Conservation (phyloP, 2,888 invertebrate species). For the Hemicrepidius hirtus region DNA sequence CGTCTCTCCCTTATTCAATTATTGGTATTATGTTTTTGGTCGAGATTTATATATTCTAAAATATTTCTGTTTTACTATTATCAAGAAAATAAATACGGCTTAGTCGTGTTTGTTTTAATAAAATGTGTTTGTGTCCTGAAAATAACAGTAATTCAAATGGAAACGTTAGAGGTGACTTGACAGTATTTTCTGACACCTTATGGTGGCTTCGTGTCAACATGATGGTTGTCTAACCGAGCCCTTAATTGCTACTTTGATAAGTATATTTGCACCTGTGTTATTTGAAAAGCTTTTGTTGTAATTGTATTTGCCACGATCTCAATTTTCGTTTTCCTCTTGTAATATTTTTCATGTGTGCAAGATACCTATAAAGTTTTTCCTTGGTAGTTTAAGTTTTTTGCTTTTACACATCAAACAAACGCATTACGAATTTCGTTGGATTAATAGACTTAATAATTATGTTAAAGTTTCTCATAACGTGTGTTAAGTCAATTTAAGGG, state of each 20-base stretch:
- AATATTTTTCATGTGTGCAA: too few species aligned
- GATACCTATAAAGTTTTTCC: too few species aligned
- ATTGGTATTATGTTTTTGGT: too few species aligned
- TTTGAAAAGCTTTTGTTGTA: background rate
- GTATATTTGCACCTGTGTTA: constrained; percentile 12
- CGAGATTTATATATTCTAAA: too few species aligned
- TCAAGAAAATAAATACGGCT: background rate
- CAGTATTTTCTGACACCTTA: constrained; percentile 5
- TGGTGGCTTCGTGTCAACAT: background rate
- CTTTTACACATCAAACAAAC: too few species aligned
- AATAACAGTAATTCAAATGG: constrained; percentile 11
- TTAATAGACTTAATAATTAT: too few species aligned
- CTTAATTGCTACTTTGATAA: constrained; percentile 25
- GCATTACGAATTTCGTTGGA: too few species aligned
- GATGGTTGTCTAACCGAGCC: constrained; percentile 10
- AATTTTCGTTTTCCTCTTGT: background rate
- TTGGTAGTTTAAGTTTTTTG: too few species aligned
- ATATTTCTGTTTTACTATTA: too few species aligned
- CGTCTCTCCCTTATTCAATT: too few species aligned
- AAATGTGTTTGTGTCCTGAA: background rate
- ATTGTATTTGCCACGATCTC: background rate
- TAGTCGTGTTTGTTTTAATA: background rate
- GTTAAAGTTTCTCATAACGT: too few species aligned
- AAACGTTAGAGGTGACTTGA: constrained; percentile 1
- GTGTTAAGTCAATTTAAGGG: too few species aligned